Evolutionary conservation across 2,113 vertebrate species (phyloP).

Genomic region (Propithecus coquereli): DNA sequence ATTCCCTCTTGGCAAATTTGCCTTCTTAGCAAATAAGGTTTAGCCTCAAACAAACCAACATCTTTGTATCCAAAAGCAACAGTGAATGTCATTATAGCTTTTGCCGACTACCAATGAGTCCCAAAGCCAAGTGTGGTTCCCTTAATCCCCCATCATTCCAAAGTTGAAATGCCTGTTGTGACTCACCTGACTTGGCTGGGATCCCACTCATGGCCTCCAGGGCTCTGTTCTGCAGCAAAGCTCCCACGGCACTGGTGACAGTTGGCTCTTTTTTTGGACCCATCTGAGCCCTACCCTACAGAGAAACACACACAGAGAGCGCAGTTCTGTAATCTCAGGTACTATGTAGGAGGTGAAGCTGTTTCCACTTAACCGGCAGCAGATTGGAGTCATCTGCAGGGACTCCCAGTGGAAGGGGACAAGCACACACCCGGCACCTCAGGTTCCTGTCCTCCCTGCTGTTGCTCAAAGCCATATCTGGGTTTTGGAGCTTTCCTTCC

Average conservation of each 20-base stretch:
- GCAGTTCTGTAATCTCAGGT: background rate
- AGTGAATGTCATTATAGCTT: background rate
- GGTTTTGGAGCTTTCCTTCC: background rate
- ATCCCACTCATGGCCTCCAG: background rate
- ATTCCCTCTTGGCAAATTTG: background rate
- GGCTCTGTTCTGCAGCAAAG: constrained; percentile 65
- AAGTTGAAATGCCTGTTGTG: background rate
- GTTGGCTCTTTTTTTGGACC: constrained; percentile 54
- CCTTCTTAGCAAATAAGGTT: background rate
- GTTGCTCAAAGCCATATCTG: background rate
- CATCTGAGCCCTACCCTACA: constrained; percentile 50
- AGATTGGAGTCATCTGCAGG: background rate
- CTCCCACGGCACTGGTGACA: constrained; percentile 53
- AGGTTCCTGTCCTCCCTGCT: too few relatives aligned
- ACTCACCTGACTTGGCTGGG: constrained; percentile 29
- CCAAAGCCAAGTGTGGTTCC: background rate
- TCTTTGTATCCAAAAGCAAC: background rate
- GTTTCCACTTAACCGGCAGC: background rate
- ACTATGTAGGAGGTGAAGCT: background rate
- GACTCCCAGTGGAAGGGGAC: background rate
- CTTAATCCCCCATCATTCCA: accelerated
- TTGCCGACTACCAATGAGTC: background rate
- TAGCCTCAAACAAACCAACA: background rate
- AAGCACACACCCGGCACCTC: background rate
- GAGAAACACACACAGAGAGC: background rate